Conservation (phyloP, 2,888 invertebrate species). For the Oxystoma pomonae region DNA sequence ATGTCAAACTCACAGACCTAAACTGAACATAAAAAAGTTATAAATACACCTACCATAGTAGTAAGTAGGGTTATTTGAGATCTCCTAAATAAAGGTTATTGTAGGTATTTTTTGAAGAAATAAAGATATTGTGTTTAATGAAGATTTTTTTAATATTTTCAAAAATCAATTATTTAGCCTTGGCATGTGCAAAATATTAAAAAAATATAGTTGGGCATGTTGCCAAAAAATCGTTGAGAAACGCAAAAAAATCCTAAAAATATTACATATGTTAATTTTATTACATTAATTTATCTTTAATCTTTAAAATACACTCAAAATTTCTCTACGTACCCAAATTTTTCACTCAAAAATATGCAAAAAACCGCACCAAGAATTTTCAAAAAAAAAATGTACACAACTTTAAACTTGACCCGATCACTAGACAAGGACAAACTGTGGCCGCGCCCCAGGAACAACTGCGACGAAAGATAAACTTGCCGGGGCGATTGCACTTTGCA, state of each 20-base stretch:
- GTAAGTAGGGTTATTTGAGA: no score
- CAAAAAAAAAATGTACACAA: constrained; percentile 3
- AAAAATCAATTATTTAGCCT: neutral
- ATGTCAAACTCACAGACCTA: no score
- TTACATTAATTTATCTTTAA: neutral
- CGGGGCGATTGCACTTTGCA: neutral
- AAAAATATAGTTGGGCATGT: constrained; percentile 10
- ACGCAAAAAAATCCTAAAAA: neutral
- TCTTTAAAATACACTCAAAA: neutral
- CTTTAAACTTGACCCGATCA: neutral
- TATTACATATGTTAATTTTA: neutral
- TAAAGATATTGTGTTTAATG: no score
- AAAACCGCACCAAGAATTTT: constrained; percentile 4
- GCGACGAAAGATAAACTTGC: neutral
- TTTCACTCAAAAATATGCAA: constrained; percentile 20
- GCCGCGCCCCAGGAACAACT: neutral
- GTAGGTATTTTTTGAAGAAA: no score
- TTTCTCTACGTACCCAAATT: constrained; percentile 11
- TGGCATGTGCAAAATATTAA: constrained; percentile 1
- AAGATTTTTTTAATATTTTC: neutral
- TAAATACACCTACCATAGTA: no score
- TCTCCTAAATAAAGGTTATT: no score
- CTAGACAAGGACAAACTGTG: neutral
- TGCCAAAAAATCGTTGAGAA: constrained; percentile 11
- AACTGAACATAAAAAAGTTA: no score